These are phyloP conservation scores for Paracanthobrama guichenoti DNA, from an alignment of 2,113 vertebrate genomes.

Conservation along the genomic window DNA sequence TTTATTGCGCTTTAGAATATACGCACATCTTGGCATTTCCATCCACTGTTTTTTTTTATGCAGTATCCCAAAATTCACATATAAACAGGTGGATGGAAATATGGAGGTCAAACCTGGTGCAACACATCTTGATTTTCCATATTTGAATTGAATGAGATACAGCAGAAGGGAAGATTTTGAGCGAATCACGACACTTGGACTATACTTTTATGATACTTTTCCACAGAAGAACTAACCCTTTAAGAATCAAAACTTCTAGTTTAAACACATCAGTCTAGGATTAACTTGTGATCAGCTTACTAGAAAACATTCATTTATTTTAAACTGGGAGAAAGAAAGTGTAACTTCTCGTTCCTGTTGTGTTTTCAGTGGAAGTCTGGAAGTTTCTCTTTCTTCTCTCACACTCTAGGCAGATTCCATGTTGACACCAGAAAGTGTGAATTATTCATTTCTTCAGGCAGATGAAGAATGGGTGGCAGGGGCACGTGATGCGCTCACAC, in stretches of 20 bases:
- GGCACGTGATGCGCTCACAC: conserved; percentile 50
- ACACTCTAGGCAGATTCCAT: not conserved
- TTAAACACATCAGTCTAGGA: not conserved
- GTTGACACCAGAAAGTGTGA: conserved; percentile 66
- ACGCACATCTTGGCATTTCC: too few relatives aligned
- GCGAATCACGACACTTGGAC: not conserved
- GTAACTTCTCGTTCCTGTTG: not conserved
- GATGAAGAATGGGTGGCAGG: conserved; percentile 69
- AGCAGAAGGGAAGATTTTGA: not conserved
- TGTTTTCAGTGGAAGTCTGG: not conserved
- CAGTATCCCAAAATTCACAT: too few relatives aligned
- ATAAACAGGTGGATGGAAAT: too few relatives aligned
- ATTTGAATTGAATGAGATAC: not conserved
- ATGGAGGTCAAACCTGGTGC: not conserved
- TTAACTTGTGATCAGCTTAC: not conserved
- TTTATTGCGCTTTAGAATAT: too few relatives aligned
- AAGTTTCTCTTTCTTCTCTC: conserved; percentile 32
- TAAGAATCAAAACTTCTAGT: not conserved
- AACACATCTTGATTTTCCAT: not conserved
- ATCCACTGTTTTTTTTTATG: too few relatives aligned
- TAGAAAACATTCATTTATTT: not conserved
- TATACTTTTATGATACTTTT: not conserved
- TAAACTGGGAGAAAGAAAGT: not conserved
- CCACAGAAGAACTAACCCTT: not conserved
- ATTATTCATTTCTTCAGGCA: conserved; percentile 73